Base-by-base conservation (phyloP, 2,113 vertebrate species). In the Cryptomyrus ogoouensis region DNA sequence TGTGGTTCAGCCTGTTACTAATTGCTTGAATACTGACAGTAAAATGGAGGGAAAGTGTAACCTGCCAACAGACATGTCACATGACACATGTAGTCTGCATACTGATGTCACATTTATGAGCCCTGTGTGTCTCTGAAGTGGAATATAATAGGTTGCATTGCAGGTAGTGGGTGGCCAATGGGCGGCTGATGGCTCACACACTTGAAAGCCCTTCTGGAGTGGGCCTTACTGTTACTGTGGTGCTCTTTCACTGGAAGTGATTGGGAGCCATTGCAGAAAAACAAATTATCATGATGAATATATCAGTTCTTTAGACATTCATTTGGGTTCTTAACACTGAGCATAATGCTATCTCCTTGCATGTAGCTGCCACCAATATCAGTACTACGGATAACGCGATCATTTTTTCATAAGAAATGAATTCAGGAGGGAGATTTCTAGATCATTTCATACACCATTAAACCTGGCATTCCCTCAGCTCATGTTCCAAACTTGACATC, bases 61-160 rank as follows among this genome's bases (percentile, higher is more conserved):
- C 53, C 92, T 94, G 92, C 93, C 90, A 92, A 90, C 87, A 44
- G 24, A 24, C 56, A n/a, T 15, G 86, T 92, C 91, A 31, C 6
- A 91, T 93, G 93, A 94, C 92, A 93, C 93, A 94, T 93, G 93
- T 94, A 94, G 94, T 93, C 91, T 0, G 93, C 93, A 94, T 95
- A 93, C 94, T 94, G 94, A 95, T 94, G 92, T 95, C 93, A 93
- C 91, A 9, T 86, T 94, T 93, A 93, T 94, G 92, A 89, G 90
- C 91, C 90, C 92, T 90, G 93, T 90, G 94, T 94, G 92, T 91
- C 92, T 95, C 93, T 95, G 92, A 94, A 94, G 94, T 96, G 94
- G 93, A 93, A 93, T 93, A 93, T 95, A 93, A 93, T 94, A 94
- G 94, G 93, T 92, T 17, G n/a, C 24, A 91, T 91, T 93, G 94